Evolutionary conservation across 2,888 invertebrate species (phyloP).

Genomic region (Ophion ventricosus): DNA sequence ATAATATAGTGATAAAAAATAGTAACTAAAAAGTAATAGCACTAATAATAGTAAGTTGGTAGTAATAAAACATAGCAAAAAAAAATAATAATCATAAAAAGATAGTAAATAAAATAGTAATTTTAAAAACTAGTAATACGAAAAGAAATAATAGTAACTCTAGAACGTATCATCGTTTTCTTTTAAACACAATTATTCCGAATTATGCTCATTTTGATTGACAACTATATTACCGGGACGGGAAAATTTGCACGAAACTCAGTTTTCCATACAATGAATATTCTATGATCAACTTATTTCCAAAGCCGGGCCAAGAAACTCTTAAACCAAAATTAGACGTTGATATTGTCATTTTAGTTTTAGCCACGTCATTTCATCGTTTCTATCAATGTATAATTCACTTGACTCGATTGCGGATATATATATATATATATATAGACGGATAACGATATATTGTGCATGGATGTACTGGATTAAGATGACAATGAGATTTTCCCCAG

Average conservation of each 20-base stretch:
- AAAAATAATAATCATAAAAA: neutral
- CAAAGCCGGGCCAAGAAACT: neutral
- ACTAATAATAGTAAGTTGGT: neutral
- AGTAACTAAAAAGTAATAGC: neutral
- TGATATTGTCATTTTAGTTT: neutral
- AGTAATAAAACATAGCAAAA: neutral
- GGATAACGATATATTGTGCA: neutral
- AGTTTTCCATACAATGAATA: neutral
- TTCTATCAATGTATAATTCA: conserved; percentile 39
- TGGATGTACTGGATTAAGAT: neutral
- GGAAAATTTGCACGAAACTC: neutral
- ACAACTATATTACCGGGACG: neutral
- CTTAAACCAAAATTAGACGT: neutral
- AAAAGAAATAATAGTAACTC: neutral
- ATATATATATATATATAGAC: neutral
- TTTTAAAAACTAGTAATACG: neutral
- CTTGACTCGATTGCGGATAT: conserved; percentile 1
- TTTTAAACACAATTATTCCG: neutral
- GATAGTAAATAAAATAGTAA: neutral
- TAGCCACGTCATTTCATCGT: conserved; percentile 19
- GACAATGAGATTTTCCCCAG: neutral
- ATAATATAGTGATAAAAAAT: neutral
- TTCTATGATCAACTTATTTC: neutral
- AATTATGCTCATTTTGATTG: neutral
- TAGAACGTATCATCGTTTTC: neutral